Evolutionary conservation across 37 sponge, comb jelly and placozoan species (phyloP), one percentile per base, ranked within the genome.

Genomic region (Petrosia ficiformis): DNA sequence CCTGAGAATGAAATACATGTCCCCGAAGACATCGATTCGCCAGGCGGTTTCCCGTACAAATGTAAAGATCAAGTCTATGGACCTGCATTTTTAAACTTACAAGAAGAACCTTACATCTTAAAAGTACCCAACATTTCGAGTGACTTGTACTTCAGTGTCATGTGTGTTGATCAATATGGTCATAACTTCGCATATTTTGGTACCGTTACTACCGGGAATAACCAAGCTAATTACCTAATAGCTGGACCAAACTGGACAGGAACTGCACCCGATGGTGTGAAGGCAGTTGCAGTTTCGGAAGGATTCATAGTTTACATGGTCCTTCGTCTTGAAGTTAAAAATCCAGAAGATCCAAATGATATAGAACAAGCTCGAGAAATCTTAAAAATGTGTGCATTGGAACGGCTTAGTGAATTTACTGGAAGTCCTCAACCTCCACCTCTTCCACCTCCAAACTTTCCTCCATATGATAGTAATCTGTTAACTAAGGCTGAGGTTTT

Each of bases 121-220:
- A 36, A 28, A 38, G 34, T 59, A 5, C 75, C 75, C 2, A 21
- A 6, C 3, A 56, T 74, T 10, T 3, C 75, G 3, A 8, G 33
- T 14, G 29, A 59, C 11, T 60, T 59, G 28, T 74, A 74, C 75
- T 74, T 59, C 75, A 74, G 75, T 42, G 36, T 74, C 60, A 59
- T 59, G 35, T 11, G 57, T 48, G 75, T 74, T 3, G 75, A 74
- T 38, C 60, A 35, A 3, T 74, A 59, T n/a, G 59, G 60, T 0
- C 52, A 74, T 38, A 74, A 74, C 41, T 30, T 74, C 32, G 75
- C 75, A 16, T 59, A 59, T n/a, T 32, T 74, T 22, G 32, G 59
- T 33, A 35, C 75, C 34, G 34, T 59, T 32, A 74, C 75, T 16
- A 33, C 59, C 2, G 75, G 75, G 2, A 58, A 59, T 24, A 8